Evolutionary conservation across 2,888 invertebrate species (phyloP).

Genomic region (Nomada lathburiana): DNA sequence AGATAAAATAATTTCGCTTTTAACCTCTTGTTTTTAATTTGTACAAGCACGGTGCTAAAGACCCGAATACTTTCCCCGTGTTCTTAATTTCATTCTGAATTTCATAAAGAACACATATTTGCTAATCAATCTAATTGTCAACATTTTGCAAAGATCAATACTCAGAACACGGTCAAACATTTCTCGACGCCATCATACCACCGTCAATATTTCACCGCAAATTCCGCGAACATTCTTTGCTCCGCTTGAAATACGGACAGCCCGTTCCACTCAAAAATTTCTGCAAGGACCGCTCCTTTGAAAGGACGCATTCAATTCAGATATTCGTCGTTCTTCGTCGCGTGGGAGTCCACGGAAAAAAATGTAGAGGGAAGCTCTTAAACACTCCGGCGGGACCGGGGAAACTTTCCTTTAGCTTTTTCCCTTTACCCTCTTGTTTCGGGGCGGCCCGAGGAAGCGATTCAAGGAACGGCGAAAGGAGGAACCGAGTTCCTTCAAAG

Average conservation of each 20-base stretch:
- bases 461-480: background rate
- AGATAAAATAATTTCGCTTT: too few relatives aligned
- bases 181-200: too few relatives aligned
- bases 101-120: too few relatives aligned
- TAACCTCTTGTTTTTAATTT: too few relatives aligned
- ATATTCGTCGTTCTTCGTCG: background rate
- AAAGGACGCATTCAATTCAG: conserved; percentile 6
- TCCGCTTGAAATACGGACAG: background rate
- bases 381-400: background rate
- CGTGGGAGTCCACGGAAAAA: background rate
- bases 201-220: background rate
- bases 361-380: background rate
- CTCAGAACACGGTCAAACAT: too few relatives aligned
- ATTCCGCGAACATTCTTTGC: background rate
- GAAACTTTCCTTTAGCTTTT: conserved; percentile 2
- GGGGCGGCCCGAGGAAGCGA: background rate
- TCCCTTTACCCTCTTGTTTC: background rate
- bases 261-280: background rate
- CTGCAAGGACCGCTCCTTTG: too few relatives aligned
- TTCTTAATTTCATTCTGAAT: too few relatives aligned
- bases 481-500: background rate
- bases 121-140: too few relatives aligned
- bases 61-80: too few relatives aligned
- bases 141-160: too few relatives aligned
- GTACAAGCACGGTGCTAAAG: too few relatives aligned